These are phyloP conservation scores for Dryobotodes eremita DNA, from an alignment of 2,888 invertebrate genomes.

Conservation along the genomic window DNA sequence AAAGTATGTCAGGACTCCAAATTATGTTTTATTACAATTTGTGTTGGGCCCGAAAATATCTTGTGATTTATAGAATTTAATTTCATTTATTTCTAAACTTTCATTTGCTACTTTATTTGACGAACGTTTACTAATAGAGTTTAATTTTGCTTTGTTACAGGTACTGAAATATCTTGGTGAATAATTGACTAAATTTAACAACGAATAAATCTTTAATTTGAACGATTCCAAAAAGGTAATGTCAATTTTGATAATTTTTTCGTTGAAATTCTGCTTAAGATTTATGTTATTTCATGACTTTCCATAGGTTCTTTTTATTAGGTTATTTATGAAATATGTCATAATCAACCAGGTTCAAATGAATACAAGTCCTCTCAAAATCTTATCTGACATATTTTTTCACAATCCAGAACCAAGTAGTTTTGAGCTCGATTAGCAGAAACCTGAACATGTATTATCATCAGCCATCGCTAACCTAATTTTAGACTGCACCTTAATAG, in stretches of 20 bases:
- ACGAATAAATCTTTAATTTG: slow-evolving; percentile 17
- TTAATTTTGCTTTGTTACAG: slow-evolving; percentile 65
- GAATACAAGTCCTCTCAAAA: neutral
- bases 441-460: neutral
- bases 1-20: slow-evolving; percentile 19
- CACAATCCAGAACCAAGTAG: neutral
- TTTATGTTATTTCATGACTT: neutral
- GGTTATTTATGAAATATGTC: neutral
- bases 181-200: slow-evolving; percentile 27
- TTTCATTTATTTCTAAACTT: slow-evolving; percentile 45
- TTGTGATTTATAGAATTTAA: slow-evolving; percentile 40
- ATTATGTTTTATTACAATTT: slow-evolving; percentile 45
- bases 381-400: neutral
- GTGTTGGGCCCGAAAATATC: slow-evolving; percentile 18
- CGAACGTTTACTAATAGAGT: slow-evolving; percentile 43
- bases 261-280: no score
- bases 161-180: slow-evolving; percentile 44
- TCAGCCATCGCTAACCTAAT: neutral
- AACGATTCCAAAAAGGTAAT: slow-evolving; percentile 16
- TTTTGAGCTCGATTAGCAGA: neutral
- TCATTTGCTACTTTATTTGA: slow-evolving; percentile 21
- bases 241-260: neutral
- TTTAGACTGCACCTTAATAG: slow-evolving; percentile 16
- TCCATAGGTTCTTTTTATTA: neutral
- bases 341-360: neutral